Evolutionary conservation across 2,888 invertebrate genomes (phyloP).

Genomic region (Diarsia mendica): DNA sequence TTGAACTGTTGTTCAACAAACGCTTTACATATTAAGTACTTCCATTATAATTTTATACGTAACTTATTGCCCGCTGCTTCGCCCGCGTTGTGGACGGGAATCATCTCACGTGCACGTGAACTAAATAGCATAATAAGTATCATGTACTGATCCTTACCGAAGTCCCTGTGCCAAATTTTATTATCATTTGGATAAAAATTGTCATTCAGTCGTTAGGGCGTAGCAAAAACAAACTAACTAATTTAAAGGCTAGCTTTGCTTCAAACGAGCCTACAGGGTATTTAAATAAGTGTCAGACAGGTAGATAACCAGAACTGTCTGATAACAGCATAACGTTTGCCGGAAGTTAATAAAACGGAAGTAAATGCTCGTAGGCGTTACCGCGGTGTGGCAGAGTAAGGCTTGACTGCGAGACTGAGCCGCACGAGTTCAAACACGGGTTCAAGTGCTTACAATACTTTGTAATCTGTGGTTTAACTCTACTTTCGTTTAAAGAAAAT

Average conservation of each 20-base stretch:
- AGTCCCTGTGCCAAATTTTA: not conserved
- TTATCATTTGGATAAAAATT: too few species aligned
- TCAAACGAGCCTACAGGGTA: too few species aligned
- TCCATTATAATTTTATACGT: not conserved
- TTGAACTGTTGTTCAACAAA: not conserved
- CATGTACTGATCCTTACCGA: too few species aligned
- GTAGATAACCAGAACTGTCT: not conserved
- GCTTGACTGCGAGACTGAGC: slow-evolving; percentile 16
- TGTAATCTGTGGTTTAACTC: not conserved
- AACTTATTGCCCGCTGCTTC: not conserved
- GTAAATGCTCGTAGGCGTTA: slow-evolving; percentile 23
- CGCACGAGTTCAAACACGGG: slow-evolving; percentile 43
- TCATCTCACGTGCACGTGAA: not conserved
- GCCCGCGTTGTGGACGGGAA: not conserved
- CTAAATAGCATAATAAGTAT: too few species aligned
- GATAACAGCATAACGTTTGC: slow-evolving; percentile 12
- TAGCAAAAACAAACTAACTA: not conserved
- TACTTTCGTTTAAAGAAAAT: slow-evolving; percentile 13
- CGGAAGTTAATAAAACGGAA: slow-evolving; percentile 41
- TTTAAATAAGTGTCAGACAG: not conserved
- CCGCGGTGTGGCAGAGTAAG: not conserved
- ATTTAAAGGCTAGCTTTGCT: too few species aligned
- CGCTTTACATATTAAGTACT: not conserved
- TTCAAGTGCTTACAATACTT: slow-evolving; percentile 35
- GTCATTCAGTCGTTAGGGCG: not conserved